Evolutionary conservation across 2,888 invertebrate genomes (phyloP).

Genomic region (Pristionchus fissidentatus): DNA sequence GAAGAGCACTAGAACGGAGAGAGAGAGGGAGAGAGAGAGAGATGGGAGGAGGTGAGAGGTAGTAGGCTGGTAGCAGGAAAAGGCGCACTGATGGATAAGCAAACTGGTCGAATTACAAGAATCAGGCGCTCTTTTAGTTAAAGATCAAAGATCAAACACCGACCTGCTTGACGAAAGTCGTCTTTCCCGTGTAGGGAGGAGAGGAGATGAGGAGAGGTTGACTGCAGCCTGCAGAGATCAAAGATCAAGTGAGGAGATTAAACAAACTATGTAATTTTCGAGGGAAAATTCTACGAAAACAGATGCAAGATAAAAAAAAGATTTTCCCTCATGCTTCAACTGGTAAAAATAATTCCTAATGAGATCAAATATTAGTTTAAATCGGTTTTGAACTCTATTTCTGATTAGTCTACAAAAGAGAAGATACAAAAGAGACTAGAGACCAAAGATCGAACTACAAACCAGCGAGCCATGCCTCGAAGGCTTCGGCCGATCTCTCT

Average conservation of each 20-base stretch:
- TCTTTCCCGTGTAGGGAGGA: slow-evolving; percentile 55
- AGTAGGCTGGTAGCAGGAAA: background rate
- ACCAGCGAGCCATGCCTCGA: background rate
- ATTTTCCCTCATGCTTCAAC: too few relatives aligned
- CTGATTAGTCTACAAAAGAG: background rate
- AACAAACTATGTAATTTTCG: too few relatives aligned
- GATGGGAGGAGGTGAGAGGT: background rate
- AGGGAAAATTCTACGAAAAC: too few relatives aligned
- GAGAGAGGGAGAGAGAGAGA: slow-evolving; percentile 1
- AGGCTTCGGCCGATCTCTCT: slow-evolving; percentile 6
- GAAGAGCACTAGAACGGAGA: slow-evolving; percentile 7
- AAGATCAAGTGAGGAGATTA: background rate
- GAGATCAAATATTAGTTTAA: background rate
- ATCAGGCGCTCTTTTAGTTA: too few relatives aligned
- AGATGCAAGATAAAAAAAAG: too few relatives aligned
- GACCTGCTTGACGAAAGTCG: slow-evolving; percentile 59
- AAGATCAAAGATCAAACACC: slow-evolving; percentile 32
- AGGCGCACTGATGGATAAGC: background rate
- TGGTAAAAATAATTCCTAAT: background rate
- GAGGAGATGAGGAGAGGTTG: slow-evolving; percentile 39
- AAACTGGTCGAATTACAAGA: background rate
- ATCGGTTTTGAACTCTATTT: background rate
- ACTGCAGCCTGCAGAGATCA: slow-evolving; percentile 27
- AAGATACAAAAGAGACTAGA: background rate
- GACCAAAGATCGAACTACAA: background rate